These are phyloP conservation scores for Presbytis comata DNA, from an alignment of 2,797 vertebrate species.

Conservation along the genomic window DNA sequence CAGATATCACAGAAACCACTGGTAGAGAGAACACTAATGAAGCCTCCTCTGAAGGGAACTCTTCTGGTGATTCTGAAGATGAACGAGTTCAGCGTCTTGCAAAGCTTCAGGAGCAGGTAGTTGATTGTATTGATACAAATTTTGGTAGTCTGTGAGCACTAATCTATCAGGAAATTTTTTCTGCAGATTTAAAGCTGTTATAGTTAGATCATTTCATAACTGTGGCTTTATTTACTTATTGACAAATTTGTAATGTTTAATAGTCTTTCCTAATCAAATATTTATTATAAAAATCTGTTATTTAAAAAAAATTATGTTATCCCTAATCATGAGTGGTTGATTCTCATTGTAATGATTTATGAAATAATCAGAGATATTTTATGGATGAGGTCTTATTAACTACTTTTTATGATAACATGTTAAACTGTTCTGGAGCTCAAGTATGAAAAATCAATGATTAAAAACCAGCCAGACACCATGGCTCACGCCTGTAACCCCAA, in stretches of 20 bases:
- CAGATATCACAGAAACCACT: conserved; percentile 40
- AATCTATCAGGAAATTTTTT: background rate
- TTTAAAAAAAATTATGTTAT: background rate
- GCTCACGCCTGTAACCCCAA: too few species aligned
- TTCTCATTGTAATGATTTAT: background rate
- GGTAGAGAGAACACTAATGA: conserved; percentile 80
- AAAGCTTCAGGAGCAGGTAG: conserved; percentile 90
- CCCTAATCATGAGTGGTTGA: background rate
- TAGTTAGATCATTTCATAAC: background rate
- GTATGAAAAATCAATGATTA: background rate
- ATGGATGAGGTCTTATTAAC: background rate
- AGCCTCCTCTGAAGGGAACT: conserved; percentile 84
- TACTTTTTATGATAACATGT: conserved; percentile 33
- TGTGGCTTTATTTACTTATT: background rate
- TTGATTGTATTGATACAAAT: background rate
- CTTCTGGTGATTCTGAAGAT: conserved; percentile 86
- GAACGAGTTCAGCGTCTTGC: conserved; percentile 81
- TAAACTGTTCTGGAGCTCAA: conserved; percentile 26
- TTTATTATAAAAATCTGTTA: background rate
- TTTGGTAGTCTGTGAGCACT: background rate
- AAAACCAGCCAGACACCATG: background rate
- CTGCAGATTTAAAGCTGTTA: background rate
- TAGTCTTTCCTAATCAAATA: conserved; percentile 9
- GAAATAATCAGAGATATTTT: background rate
- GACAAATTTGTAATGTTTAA: background rate